Percentiles rank a stretch among this genome's conserved stretches.
Conservation (phyloP, 2,888 invertebrate species). For the Lithophane ornitopus region DNA sequence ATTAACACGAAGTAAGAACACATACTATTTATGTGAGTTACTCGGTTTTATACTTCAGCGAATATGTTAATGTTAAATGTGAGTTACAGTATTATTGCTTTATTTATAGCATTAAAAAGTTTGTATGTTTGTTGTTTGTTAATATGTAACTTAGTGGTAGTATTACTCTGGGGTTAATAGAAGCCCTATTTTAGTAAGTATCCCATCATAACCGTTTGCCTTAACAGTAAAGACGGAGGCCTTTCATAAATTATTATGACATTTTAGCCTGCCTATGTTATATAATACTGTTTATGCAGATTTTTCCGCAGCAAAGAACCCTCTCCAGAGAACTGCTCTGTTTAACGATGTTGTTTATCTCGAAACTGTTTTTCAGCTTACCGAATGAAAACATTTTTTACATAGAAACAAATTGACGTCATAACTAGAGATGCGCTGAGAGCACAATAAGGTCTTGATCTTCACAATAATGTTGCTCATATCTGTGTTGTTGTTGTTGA, state of each 20-base stretch:
- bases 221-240: neutral
- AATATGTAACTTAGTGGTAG: neutral
- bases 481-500: slow-evolving; percentile 41
- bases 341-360: neutral
- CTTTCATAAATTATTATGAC: no score
- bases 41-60: slow-evolving; percentile 9
- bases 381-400: neutral
- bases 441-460: slow-evolving; percentile 32
- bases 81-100: slow-evolving; percentile 27
- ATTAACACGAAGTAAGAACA: slow-evolving; percentile 30
- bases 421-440: slow-evolving; percentile 23
- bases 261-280: neutral
- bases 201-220: neutral
- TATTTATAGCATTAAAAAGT: slow-evolving; percentile 16
- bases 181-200: neutral
- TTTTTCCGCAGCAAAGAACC: neutral
- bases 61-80: slow-evolving; percentile 34
- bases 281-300: no score
- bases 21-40: slow-evolving; percentile 36
- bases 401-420: slow-evolving; percentile 11
- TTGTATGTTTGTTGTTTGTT: slow-evolving; percentile 8
- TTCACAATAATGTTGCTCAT: slow-evolving; percentile 54
- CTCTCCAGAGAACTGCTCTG: neutral
- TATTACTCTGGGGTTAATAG: neutral
- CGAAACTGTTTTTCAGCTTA: neutral